These are phyloP conservation scores for Battus philenor DNA, from an alignment of 1,140 invertebrate genomes.

Conservation along the genomic window DNA sequence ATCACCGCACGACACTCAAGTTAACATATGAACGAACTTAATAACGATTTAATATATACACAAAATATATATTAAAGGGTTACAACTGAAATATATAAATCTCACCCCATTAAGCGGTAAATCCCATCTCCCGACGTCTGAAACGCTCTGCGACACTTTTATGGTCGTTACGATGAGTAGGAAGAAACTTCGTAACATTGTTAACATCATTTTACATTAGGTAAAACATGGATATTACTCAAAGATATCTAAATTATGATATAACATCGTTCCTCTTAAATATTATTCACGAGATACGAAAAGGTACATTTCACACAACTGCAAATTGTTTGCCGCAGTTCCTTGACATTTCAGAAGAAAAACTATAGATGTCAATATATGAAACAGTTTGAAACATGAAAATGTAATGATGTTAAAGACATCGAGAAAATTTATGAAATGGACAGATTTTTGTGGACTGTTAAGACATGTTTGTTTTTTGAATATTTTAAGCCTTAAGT, in stretches of 20 bases:
- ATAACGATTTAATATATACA: not conserved
- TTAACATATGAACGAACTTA: no score
- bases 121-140: slow-evolving; percentile 68
- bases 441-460: no score
- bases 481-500: no score
- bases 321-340: not conserved
- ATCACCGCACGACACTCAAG: no score
- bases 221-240: not conserved
- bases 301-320: slow-evolving; percentile 3
- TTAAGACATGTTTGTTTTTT: no score
- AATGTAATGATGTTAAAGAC: no score
- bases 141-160: slow-evolving; percentile 54
- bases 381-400: no score
- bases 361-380: no score
- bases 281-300: not conserved
- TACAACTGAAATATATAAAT: no score
- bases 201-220: slow-evolving; percentile 17
- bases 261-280: not conserved
- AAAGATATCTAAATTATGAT: not conserved
- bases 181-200: slow-evolving; percentile 36
- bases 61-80: no score
- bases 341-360: not conserved
- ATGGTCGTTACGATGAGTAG: slow-evolving; percentile 41
- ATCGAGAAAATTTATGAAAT: no score
- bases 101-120: slow-evolving; percentile 60